Percentiles rank a stretch among this genome's conserved stretches.
Conservation (phyloP, 2,797 vertebrate genomes). For the Gymnocypris eckloni region DNA sequence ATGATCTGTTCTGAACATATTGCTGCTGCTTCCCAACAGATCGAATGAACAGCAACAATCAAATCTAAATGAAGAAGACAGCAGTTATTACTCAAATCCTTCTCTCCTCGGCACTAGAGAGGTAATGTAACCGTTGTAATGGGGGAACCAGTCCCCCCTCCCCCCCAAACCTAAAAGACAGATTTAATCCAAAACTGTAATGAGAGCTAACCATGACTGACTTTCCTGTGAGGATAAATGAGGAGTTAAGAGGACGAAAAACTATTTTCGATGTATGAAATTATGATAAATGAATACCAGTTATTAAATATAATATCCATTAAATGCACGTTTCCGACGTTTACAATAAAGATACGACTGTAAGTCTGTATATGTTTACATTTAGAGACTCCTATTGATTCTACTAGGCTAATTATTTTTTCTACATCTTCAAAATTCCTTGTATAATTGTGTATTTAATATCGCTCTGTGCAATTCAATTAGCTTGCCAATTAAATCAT, state of each 20-base stretch:
- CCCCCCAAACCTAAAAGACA: background rate
- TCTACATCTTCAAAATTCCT: background rate
- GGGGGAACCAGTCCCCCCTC: background rate
- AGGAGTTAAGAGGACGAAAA: background rate
- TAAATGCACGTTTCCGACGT: background rate
- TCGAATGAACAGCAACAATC: background rate
- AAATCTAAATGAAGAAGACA: background rate
- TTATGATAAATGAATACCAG: background rate
- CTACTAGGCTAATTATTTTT: background rate
- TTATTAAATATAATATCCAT: background rate
- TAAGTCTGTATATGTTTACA: background rate
- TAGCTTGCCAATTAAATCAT: background rate
- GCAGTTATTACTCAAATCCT: slow-evolving; percentile 13
- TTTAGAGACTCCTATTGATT: background rate
- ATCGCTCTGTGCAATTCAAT: background rate
- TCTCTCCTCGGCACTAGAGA: background rate
- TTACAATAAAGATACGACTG: background rate
- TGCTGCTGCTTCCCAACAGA: background rate
- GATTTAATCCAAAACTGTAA: background rate
- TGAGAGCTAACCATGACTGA: background rate
- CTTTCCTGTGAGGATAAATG: background rate
- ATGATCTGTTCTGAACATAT: background rate
- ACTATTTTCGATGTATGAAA: background rate
- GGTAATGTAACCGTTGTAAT: background rate
- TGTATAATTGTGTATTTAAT: background rate